Conservation (phyloP, 2,113 vertebrate genomes). For the Sceloporus tristichus region DNA sequence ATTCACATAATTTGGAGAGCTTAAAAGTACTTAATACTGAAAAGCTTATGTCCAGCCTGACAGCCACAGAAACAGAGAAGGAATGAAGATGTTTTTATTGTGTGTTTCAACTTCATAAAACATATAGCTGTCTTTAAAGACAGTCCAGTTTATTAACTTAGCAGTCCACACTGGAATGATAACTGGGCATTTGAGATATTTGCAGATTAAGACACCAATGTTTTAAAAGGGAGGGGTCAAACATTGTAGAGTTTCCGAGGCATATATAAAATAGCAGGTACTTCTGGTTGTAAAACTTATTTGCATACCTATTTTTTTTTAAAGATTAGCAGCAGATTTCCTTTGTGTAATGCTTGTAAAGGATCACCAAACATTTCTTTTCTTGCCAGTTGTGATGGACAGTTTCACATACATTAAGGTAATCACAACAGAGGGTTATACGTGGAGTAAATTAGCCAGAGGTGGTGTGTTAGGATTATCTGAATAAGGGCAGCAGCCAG, state of each 20-base stretch:
- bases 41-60: too few relatives aligned
- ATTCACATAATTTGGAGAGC: too few relatives aligned
- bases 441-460: not conserved
- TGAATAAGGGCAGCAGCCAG: not conserved
- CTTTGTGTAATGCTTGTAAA: too few relatives aligned
- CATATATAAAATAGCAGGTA: not conserved
- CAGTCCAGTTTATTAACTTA: not conserved
- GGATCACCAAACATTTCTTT: not conserved
- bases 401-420: not conserved
- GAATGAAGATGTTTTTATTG: not conserved
- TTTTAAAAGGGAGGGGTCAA: not conserved
- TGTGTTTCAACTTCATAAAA: not conserved
- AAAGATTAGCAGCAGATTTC: not conserved
- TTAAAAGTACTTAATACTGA: too few relatives aligned
- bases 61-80: not conserved
- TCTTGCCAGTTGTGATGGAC: not conserved
- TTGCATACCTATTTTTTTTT: not conserved
- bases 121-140: not conserved
- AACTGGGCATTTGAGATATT: not conserved
- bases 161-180: not conserved
- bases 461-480: not conserved
- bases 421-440: not conserved
- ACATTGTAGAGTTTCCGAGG: not conserved
- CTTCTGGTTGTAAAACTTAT: not conserved
- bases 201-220: not conserved